Base-by-base conservation (phyloP, 1,140 invertebrate species). In the Caenorhabditis tropicalis region DNA sequence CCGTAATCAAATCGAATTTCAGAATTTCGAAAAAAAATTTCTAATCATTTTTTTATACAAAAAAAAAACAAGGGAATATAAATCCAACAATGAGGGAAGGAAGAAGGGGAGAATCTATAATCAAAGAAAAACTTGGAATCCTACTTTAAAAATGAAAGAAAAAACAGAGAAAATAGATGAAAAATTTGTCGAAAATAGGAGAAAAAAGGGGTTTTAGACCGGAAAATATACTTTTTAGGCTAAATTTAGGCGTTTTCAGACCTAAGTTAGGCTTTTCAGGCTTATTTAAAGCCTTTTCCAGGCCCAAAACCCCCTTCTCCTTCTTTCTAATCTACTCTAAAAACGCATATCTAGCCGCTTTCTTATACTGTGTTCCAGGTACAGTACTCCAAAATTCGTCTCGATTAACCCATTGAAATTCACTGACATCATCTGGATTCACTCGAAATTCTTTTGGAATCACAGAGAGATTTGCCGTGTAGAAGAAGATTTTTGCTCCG, bases 401-500 rank as follows among this genome's bases (percentile, higher is more conserved):
- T 31, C 49, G n/a, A 36, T 74, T 86, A 27, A 85, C 85, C 88
- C 88, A 89, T 83, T 84, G 70, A 31, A 83, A 88, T 39, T 90
- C 88, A 6, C 24, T 16, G 27, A 80, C 27, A 7, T 84, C 65
- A 1, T 84, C 36, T 12, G 39, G 27, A 79, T 84, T 80, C n/a
- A 89, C 70, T 10, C 19, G 43, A 4, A 83, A 43, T 36, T 82
- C 70, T 82, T 83, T 85, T 49, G 86, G 74, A n/a, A 48, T 36
- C 6, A 58, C 27, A 29, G 83, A 31, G 21, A 89, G 51, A 33
- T 86, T 81, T 2, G 88, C 88, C 46, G 84, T 60, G 46, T 79
- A 89, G 56, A 89, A 84, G 85, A 89, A 89, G n/a, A 89, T 86
- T 86, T 89, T 84, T 2, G 83, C 83, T 19, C 83, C 83, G 27